phyloP scores from a whole-genome alignment of 2,113 vertebrate species.

The Nettapus auritus region DNA sequence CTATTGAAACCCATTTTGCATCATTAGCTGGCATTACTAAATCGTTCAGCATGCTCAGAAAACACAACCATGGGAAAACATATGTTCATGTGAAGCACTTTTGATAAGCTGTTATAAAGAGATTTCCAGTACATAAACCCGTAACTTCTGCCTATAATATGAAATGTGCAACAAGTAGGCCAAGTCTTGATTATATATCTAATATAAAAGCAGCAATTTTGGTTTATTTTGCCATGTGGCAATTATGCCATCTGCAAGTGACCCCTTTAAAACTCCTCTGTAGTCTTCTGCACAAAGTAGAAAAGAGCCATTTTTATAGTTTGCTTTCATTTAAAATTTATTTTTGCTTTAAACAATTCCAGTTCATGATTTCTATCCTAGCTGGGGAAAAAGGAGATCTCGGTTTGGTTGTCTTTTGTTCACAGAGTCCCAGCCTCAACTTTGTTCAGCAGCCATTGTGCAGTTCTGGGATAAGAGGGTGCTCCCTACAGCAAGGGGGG shows the following conservation, averaged over 20 bases:
- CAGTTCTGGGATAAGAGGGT: neutral
- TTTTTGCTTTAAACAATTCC: neutral
- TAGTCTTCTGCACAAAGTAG: neutral
- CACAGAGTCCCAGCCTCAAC: neutral
- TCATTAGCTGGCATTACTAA: conserved; percentile 71
- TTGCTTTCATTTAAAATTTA: neutral
- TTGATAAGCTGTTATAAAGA: conserved; percentile 67
- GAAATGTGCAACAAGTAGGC: conserved; percentile 51
- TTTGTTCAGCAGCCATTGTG: neutral
- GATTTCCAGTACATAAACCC: conserved; percentile 52
- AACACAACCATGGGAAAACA: conserved; percentile 72
- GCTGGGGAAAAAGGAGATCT: neutral
- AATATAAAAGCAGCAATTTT: neutral
- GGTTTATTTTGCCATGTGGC: neutral
- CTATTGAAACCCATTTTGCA: conserved; percentile 74
- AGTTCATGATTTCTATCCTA: neutral
- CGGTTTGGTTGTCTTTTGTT: neutral
- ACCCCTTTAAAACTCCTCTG: neutral
- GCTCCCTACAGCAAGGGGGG: neutral
- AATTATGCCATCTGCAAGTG: neutral
- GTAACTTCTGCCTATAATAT: conserved; percentile 37
- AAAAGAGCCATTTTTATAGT: neutral
- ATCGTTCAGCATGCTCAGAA: conserved; percentile 50
- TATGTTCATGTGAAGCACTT: conserved; percentile 60
- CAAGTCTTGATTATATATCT: neutral